Conservation (phyloP, 2,113 vertebrate species). For the Blennius ocellaris region DNA sequence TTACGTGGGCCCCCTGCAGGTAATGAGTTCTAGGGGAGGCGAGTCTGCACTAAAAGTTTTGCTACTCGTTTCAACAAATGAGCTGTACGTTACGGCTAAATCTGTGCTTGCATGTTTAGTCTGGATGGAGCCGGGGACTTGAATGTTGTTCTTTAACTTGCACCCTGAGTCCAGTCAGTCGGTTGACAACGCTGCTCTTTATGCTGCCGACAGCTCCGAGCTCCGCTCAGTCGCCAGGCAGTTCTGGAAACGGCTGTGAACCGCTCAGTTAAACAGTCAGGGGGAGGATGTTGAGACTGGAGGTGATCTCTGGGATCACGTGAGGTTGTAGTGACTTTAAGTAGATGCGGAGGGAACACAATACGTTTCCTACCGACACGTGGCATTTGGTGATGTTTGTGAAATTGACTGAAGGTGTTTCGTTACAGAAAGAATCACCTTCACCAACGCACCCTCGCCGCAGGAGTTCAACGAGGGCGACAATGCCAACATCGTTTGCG, state of each 20-base stretch:
- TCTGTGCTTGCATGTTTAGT: constrained; percentile 6
- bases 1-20: constrained; percentile 2
- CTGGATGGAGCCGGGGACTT: background rate
- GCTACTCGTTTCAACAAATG: background rate
- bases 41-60: background rate
- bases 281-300: constrained; percentile 5
- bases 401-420: constrained; percentile 20
- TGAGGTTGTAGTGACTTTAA: no score
- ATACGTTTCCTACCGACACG: background rate
- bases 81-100: background rate
- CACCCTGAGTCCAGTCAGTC: constrained; percentile 9
- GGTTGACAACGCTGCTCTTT: constrained; percentile 7
- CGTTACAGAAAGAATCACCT: constrained; percentile 93
- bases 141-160: constrained; percentile 2
- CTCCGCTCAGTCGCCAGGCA: constrained; percentile 10
- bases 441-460: constrained; percentile 93
- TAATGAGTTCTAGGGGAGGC: background rate
- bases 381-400: background rate
- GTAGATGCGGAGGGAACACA: background rate
- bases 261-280: background rate
- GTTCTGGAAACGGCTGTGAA: constrained; percentile 12
- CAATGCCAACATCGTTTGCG: constrained; percentile 91
- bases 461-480: constrained; percentile 97
- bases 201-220: background rate
- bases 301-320: background rate